Evolutionary conservation across 2,797 vertebrate genomes (phyloP).

Genomic region (Acipenser ruthenus): DNA sequence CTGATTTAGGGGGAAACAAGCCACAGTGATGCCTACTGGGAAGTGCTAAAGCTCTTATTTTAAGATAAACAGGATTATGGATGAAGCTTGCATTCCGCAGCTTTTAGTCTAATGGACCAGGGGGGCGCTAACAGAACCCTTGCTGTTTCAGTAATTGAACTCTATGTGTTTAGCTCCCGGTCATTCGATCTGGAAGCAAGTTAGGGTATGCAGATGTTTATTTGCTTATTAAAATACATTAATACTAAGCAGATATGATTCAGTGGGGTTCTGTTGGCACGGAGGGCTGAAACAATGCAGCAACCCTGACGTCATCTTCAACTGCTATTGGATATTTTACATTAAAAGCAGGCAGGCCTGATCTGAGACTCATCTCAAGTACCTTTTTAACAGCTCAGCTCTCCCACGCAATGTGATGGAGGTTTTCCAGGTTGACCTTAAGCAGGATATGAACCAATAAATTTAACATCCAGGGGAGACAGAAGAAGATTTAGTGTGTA

Average conservation of each 20-base stretch:
- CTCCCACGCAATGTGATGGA: no score
- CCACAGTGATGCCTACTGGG: conserved; percentile 45
- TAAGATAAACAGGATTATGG: conserved; percentile 70
- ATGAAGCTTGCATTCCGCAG: conserved; percentile 52
- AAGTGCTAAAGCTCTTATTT: conserved; percentile 71
- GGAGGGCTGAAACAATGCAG: no score
- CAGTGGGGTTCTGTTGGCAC: no score
- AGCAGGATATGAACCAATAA: no score
- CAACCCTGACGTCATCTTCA: no score
- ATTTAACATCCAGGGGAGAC: no score
- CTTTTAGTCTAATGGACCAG: conserved; percentile 44
- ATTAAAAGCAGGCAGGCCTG: no score
- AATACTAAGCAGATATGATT: background rate
- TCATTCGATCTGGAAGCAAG: conserved; percentile 40
- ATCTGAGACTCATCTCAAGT: no score
- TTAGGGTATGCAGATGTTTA: conserved; percentile 36
- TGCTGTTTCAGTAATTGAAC: conserved; percentile 50
- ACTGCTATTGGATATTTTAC: no score
- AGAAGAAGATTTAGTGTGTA: no score
- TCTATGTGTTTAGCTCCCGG: conserved; percentile 49
- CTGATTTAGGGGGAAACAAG: conserved; percentile 49
- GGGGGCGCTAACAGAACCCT: conserved; percentile 34
- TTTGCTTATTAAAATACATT: conserved; percentile 37
- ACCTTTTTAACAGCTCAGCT: no score
- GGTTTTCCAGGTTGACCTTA: no score